phyloP scores from a whole-genome alignment of 2,797 vertebrate genomes.

The Synaphobranchus kaupii region DNA sequence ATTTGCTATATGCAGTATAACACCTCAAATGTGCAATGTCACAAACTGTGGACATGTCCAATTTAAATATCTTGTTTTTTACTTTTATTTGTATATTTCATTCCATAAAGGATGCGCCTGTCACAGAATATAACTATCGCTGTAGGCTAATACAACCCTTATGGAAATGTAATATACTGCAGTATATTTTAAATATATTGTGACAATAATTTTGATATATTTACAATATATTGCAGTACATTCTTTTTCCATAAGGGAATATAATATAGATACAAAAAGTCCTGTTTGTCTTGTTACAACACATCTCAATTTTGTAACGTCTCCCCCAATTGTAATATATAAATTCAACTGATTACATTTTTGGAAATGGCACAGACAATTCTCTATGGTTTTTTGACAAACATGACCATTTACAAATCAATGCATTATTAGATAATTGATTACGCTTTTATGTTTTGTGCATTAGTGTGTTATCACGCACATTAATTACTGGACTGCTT shows the following conservation, averaged over 20 bases:
- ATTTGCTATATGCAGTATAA: not conserved
- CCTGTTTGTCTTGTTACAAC: not conserved
- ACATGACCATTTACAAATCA: conserved; percentile 5
- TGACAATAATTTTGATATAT: too few relatives aligned
- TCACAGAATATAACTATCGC: not conserved
- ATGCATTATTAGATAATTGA: not conserved
- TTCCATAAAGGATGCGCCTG: not conserved
- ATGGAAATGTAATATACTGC: too few relatives aligned
- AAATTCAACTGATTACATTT: not conserved
- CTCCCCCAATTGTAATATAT: not conserved
- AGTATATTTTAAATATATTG: too few relatives aligned
- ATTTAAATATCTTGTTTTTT: not conserved
- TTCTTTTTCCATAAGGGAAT: too few relatives aligned
- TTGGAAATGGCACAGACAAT: not conserved
- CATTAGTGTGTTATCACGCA: not conserved
- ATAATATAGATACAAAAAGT: not conserved
- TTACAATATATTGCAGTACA: too few relatives aligned
- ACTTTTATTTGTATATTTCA: not conserved
- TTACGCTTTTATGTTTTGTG: not conserved
- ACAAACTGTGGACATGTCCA: not conserved
- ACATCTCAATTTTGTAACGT: not conserved
- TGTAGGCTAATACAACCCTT: not conserved
- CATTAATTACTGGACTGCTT: not conserved
- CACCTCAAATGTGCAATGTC: not conserved
- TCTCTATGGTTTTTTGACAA: not conserved